Percentiles rank a stretch among this genome's conserved stretches.
These are phyloP conservation scores for Drosophila peninsularis DNA, from an alignment of 2,888 invertebrate genomes.

Conservation along the genomic window DNA sequence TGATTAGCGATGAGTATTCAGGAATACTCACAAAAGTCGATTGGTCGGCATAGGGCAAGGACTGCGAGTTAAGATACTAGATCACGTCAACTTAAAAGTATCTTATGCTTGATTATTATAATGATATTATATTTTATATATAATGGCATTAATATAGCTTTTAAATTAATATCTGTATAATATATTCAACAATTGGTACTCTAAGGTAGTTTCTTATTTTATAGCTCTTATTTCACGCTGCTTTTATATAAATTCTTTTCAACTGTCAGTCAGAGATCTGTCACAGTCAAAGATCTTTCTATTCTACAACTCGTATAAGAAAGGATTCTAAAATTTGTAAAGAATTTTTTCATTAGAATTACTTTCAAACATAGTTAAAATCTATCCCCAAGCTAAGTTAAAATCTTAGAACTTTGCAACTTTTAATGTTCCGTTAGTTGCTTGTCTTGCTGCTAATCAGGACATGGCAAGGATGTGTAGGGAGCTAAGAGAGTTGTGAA, in stretches of 20 bases:
- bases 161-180: background rate
- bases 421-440: background rate
- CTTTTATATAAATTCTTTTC: too few relatives aligned
- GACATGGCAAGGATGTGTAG: background rate
- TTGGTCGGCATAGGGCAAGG: background rate
- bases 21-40: background rate
- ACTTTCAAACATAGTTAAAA: background rate
- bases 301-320: too few relatives aligned
- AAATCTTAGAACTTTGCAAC: background rate
- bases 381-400: background rate
- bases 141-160: background rate
- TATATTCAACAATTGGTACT: background rate
- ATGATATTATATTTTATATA: background rate
- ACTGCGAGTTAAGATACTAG: background rate
- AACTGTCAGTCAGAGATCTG: too few relatives aligned
- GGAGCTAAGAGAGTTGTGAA: background rate
- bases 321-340: too few relatives aligned
- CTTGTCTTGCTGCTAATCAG: conserved; percentile 8
- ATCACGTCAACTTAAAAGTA: background rate
- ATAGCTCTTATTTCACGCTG: background rate
- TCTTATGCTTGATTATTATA: background rate
- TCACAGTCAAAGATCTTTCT: too few relatives aligned
- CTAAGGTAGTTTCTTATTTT: background rate
- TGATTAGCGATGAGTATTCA: background rate
- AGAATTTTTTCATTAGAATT: too few relatives aligned